Percentiles rank a stretch among this genome's conserved stretches.
phyloP scores from a whole-genome alignment of 2,888 invertebrate genomes.

The Crossocerus cetratus region DNA sequence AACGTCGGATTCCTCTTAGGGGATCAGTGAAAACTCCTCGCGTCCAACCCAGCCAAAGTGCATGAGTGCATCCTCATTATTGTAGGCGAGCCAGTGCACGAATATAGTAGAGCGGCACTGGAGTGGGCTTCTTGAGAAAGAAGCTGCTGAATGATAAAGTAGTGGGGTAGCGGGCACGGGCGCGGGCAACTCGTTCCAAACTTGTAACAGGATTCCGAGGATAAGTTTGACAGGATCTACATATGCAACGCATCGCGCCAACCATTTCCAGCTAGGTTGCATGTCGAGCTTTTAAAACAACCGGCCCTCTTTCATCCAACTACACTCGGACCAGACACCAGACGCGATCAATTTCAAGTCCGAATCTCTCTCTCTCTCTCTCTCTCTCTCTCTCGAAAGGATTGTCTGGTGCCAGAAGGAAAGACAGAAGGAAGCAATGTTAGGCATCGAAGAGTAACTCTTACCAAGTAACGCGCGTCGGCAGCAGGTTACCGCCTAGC shows the following conservation, averaged over 20 bases:
- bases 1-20: too few species aligned
- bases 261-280: too few species aligned
- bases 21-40: too few species aligned
- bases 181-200: slow-evolving; percentile 44
- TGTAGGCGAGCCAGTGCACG: too few species aligned
- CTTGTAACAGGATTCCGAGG: slow-evolving; percentile 37
- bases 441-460: slow-evolving; percentile 8
- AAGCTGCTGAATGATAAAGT: slow-evolving; percentile 34
- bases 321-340: too few species aligned
- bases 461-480: slow-evolving; percentile 45
- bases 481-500: slow-evolving; percentile 37
- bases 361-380: too few species aligned
- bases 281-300: too few species aligned
- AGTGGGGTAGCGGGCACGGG: slow-evolving; percentile 15
- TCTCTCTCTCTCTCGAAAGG: background rate
- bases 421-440: background rate
- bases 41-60: too few species aligned
- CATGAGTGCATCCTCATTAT: too few species aligned
- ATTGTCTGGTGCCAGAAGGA: background rate
- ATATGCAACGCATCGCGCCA: slow-evolving; percentile 1
- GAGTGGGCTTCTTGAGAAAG: slow-evolving; percentile 3
- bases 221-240: slow-evolving; percentile 44
- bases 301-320: too few species aligned
- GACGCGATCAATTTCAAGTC: too few species aligned
- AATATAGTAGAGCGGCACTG: background rate